Evolutionary conservation across 37 sponge, comb jelly and placozoan genomes (phyloP), one percentile per base, ranked within the genome.

Genomic region (Petrosia ficiformis): DNA sequence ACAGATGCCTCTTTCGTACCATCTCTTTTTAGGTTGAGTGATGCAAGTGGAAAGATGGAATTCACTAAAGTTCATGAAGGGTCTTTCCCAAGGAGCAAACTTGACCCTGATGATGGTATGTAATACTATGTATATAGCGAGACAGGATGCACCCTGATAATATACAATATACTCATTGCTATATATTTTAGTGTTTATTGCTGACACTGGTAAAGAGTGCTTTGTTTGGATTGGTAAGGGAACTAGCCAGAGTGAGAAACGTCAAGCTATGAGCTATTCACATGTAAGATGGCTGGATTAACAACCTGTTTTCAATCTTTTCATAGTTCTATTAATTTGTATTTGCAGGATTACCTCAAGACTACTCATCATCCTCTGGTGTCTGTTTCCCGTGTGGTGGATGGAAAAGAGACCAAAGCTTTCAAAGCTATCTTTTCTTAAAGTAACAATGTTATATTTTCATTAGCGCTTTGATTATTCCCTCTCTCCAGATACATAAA

Each of bases 281-380:
- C 91, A 90, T 72, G 88, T 88, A 56, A 82, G 79, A 25, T 14
- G 33, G 16, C 19, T 32, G 1, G n/a, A 24, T n/a, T 2, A 31
- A 34, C 21, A 5, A 6, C 6, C n/a, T 4, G 32, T 26, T 37
- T 37, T 4, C 22, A 1, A 1, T 8, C 36, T 28, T 40, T 48
- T 19, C 8, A 19, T 48, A 19, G 14, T 48, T 48, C 54, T 48
- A 8, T 48, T 48, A 19, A 8, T 48, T 14, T 19, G 8, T 48
- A 48, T 54, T 39, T 72, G 4, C 35, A 91, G 92, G 88, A 93
- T 66, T 95, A 95, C 57, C 74, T 92, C 70, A 85, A 86, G 90
- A 76, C 70, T 39, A 83, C 94, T 48, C 83, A 89, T 58, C 96
- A 95, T 68, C 96, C 96, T 24, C 76, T 95, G n/a, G 69, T 95